phyloP scores from a whole-genome alignment of 2,888 invertebrate species.

The Lasius platythorax region DNA sequence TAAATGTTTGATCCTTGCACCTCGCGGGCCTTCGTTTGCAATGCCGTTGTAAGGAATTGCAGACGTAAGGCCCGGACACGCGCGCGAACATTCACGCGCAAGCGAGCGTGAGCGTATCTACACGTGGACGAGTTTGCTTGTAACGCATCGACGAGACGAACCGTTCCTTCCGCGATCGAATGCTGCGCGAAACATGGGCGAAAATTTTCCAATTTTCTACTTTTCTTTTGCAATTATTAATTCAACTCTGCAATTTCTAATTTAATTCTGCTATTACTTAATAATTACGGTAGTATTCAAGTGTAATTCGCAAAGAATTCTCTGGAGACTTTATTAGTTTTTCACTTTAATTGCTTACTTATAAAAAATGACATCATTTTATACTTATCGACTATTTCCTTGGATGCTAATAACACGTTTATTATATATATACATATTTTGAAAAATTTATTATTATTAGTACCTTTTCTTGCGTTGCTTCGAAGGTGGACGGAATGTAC shows the following conservation, averaged over 20 bases:
- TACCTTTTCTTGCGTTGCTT: not conserved
- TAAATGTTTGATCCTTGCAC: not conserved
- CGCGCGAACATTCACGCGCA: not conserved
- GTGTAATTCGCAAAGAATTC: not conserved
- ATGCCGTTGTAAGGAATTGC: constrained; percentile 24
- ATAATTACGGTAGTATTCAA: not conserved
- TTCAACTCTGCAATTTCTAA: not conserved
- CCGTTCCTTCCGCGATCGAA: constrained; percentile 67
- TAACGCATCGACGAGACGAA: constrained; percentile 62
- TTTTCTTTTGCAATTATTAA: not conserved
- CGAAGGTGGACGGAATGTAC: constrained; percentile 51
- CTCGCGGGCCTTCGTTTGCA: not conserved
- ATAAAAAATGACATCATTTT: not conserved
- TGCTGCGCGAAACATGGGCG: constrained; percentile 13
- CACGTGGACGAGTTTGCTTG: constrained; percentile 36
- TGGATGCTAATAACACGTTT: constrained; percentile 7
- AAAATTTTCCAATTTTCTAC: constrained; percentile 1
- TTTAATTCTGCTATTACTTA: not conserved
- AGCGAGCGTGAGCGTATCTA: constrained; percentile 41
- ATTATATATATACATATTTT: not conserved
- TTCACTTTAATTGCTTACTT: not conserved
- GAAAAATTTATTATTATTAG: constrained; percentile 31
- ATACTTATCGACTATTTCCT: not conserved
- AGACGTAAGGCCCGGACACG: constrained; percentile 37
- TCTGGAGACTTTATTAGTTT: not conserved